Base-by-base conservation (phyloP, 1,140 invertebrate genomes). In the Drepana arcuata region DNA sequence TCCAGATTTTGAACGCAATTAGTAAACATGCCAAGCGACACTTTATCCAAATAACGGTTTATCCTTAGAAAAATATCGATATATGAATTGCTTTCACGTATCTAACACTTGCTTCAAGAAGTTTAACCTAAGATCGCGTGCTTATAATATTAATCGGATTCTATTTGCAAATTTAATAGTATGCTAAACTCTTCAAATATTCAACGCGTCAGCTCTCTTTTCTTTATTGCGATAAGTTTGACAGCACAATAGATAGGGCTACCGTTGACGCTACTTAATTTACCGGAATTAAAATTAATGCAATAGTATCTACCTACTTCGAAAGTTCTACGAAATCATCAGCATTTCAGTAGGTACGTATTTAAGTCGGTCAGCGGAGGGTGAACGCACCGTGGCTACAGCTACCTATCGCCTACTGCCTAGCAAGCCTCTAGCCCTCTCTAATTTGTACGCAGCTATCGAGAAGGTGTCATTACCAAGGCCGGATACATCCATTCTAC, bases 51-150 rank as follows among this genome's bases (percentile, higher is more conserved):
- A 16, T 27, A 11, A n/a, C n/a, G n/a, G 14, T 32, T 14, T 14
- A 14, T 51, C 39, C 26, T 32, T 14, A 12, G 34, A 31, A 50
- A 42, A 39, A 38, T 34, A 36, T 15, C 16, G 26, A 31, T 37
- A 44, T 42, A 36, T 23, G 36, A 49, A 45, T 45, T 51, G 39
- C 34, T 47, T 45, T 56, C 34, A 42, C 43, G 52, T 47, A 41
- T 25, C 11, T 21, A 33, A 11, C 21, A 21, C 38, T 32, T 37
- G 36, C n/a, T 31, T 39, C 24, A 26, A 36, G 32, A 24, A 42
- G 21, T 10, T 15, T 33, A n/a, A n/a, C n/a, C n/a, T 16, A 14
- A 34, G 16, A n/a, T n/a, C 43, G 40, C 31, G 34, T 39, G 30
- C 21, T 14, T 35, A 43, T 36, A n/a, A n/a, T 54, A 42, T 39